Evolutionary conservation across 2,888 invertebrate genomes (phyloP), one percentile per base, ranked within the genome.

Genomic region (Calliopum simillimum): DNA sequence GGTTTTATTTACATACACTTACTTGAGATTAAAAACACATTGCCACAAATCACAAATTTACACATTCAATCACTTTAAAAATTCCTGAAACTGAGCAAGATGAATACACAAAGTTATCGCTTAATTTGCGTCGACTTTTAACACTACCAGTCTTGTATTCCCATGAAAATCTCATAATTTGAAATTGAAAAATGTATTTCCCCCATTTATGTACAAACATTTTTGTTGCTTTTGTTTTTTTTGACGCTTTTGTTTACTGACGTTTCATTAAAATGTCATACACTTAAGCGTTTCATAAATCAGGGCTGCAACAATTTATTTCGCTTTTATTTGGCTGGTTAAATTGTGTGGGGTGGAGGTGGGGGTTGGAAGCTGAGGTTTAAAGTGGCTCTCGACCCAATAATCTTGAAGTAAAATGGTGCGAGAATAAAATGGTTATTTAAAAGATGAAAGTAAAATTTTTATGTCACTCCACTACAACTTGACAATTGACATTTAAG

Each of bases 361-460:
- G 8, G 1, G 13, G 5, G 21, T 21, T 49, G 49, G 16, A 16
- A 19, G 53, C 13, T 6, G 13, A 33, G 59, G 41, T 33, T 19
- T 33, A 16, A 33, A 59, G 59, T 59, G 59, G 41, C 59, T 59
- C 59, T 59, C 59, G 59, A 59, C 59, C 41, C 33, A 33, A n/a
- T n/a, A n/a, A 19, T 41, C 59, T 59, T 19, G 59, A 41, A n/a
- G 25, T 6, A 33, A 33, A 33, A 33, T 43, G 59, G 19, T 59
- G 21, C 33, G 33, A 33, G 33, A 33, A 33, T 8, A 59, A 59
- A 44, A 11, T 61, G 61, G 61, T 33, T 61, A 33, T 46, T 46
- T 61, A 33, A 23, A 46, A 61, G 61, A 61, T 61, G 61, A 61
- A 61, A 61, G 61, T 61, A 46, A 61, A 61, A 61, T 61, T 61